Percentiles rank a stretch among this genome's conserved stretches.
phyloP scores from a whole-genome alignment of 1,140 invertebrate genomes.

The Sesamia nonagrioides region DNA sequence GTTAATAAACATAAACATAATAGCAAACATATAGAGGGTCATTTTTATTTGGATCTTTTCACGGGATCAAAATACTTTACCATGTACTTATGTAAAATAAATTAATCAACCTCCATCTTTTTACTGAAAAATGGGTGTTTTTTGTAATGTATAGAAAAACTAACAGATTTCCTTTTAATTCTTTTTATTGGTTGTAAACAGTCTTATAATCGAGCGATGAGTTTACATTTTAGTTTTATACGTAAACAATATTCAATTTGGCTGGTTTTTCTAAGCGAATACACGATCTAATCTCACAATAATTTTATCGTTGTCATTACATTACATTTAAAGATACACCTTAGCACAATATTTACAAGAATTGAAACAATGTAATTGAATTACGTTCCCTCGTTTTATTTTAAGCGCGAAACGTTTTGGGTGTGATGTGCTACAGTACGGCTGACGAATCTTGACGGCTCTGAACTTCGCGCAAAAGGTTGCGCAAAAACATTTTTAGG shows the following conservation, averaged over 20 bases:
- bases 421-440: conserved; percentile 15
- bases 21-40: too few relatives aligned
- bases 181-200: conserved; percentile 84
- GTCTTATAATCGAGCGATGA: conserved; percentile 84
- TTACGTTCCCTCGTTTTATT: conserved; percentile 62
- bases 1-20: too few relatives aligned
- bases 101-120: too few relatives aligned
- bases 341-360: conserved; percentile 77
- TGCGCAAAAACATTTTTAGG: too few relatives aligned
- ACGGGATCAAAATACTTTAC: too few relatives aligned
- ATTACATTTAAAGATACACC: conserved; percentile 61
- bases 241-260: conserved; percentile 81
- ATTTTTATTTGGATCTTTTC: too few relatives aligned
- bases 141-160: conserved; percentile 25
- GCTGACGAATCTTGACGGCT: too few relatives aligned
- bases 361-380: conserved; percentile 73
- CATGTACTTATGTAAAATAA: too few relatives aligned
- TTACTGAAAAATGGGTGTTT: too few relatives aligned
- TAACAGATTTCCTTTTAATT: conserved; percentile 52
- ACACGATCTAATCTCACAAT: conserved; percentile 66
- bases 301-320: conserved; percentile 56
- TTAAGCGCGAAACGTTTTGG: conserved; percentile 64
- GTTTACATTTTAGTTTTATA: conserved; percentile 66
- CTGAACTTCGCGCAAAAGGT: too few relatives aligned
- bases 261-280: conserved; percentile 80